Evolutionary conservation across 2,888 invertebrate genomes (phyloP), one percentile per base, ranked within the genome.

Genomic region (Hemithea aestivaria): DNA sequence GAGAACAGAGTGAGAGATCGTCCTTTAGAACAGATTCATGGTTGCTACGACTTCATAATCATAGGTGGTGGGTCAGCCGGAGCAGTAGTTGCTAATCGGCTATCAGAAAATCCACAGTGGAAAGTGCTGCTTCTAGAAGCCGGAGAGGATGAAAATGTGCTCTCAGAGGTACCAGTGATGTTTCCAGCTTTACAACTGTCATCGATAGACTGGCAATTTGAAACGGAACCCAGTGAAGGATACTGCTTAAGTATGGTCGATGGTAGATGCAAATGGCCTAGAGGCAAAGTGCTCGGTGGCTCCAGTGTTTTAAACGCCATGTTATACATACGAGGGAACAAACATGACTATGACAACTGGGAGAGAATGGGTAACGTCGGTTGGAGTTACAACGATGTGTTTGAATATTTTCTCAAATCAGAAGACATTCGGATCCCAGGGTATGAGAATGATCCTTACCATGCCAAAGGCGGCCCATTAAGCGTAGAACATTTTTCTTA

Each of bases 251-350:
- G 89, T 20, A 92, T 93, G 91, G 76, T 89, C 23, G 88, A 90
- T 24, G 84, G 80, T 5, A 77, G 84, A 33, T 93, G 93, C 57
- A 90, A 90, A 51, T 94, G 93, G 94, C 94, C 94, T 0, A 88
- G 96, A 12, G 96, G 93, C 0, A 94, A 93, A 80, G 92, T 93
- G 4, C 80, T 95, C 10, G 93, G 93, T 10, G 97, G 97, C 0
- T 92, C 92, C 7, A 95, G 95, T 59, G 93, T 93, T 1, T 77
- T 96, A 1, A 97, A 97, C 68, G 96, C 96, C 9, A 96, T 97
- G 96, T 85, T 95, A 40, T 96, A 96, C 61, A 87, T 96, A 0
- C 85, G 97, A 35, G 97, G 96, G 0, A 96, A 97, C 65, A 90
- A 89, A 32, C 88, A 81, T 1, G 97, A 97, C 66, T 97, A 96